Conservation (phyloP, 1,140 invertebrate species). For the Reticulitermes speratus region DNA sequence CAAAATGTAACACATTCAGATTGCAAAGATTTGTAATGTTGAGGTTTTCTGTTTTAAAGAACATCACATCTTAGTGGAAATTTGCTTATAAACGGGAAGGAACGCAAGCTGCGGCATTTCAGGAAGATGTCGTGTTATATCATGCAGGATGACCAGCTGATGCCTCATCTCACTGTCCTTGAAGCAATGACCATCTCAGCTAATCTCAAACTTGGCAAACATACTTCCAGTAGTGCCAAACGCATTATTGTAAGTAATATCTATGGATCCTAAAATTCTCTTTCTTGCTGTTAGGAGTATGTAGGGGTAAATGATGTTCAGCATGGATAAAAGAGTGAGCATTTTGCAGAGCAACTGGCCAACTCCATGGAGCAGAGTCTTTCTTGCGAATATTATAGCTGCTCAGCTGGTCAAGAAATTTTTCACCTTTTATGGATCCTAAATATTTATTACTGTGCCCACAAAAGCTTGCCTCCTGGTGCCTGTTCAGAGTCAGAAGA, state of each 20-base stretch:
- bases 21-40: no score
- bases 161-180: conserved; percentile 82
- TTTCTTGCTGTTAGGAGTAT: neutral
- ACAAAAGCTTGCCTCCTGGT: no score
- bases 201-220: conserved; percentile 86
- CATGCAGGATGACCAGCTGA: conserved; percentile 92
- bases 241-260: conserved; percentile 58
- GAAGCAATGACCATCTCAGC: conserved; percentile 91
- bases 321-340: neutral
- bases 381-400: no score
- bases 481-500: no score
- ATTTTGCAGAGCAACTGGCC: neutral
- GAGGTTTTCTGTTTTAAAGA: conserved; percentile 48
- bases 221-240: conserved; percentile 70
- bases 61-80: conserved; percentile 73
- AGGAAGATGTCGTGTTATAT: conserved; percentile 93
- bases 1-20: no score
- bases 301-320: neutral
- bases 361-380: no score
- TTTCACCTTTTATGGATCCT: no score
- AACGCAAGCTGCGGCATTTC: conserved; percentile 80
- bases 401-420: no score
- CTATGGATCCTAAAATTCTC: no score
- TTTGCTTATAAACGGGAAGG: conserved; percentile 81
- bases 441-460: no score